phyloP scores from a whole-genome alignment of 2,113 vertebrate genomes.

The Thomomys bottae region DNA sequence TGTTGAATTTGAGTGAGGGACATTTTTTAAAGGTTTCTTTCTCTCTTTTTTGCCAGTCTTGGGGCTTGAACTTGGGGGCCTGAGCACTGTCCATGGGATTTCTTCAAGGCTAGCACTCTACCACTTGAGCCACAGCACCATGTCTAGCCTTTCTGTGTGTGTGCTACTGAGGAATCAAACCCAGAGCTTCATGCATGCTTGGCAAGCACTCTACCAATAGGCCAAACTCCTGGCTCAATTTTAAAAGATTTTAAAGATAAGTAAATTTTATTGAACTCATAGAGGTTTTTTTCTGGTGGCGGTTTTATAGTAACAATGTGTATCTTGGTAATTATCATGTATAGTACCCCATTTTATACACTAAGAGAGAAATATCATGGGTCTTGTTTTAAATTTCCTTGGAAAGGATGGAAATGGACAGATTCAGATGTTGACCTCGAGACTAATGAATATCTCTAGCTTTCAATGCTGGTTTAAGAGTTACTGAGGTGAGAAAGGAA shows the following conservation, averaged over 20 bases:
- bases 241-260: slow-evolving; percentile 10
- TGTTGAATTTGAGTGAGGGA: slow-evolving; percentile 29
- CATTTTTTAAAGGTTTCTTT: neutral
- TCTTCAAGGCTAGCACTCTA: too few species aligned
- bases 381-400: neutral
- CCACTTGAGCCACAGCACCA: too few species aligned
- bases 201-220: too few species aligned
- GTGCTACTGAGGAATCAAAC: too few species aligned
- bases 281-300: neutral
- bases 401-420: neutral
- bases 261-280: slow-evolving; percentile 9
- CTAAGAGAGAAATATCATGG: neutral
- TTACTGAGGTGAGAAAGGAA: neutral
- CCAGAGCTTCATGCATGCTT: too few species aligned
- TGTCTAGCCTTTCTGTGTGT: too few species aligned
- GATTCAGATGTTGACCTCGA: neutral
- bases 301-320: neutral
- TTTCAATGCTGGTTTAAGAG: neutral
- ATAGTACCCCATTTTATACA: neutral
- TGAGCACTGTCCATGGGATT: too few species aligned
- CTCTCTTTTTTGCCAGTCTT: too few species aligned
- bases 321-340: neutral
- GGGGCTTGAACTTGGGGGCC: too few species aligned
- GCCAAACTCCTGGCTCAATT: too few species aligned
- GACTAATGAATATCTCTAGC: neutral